A percentile compares a stretch with the other conserved stretches of the same genome.
These are phyloP conservation scores for Netelia inedita DNA, from an alignment of 2,888 invertebrate genomes.

Conservation along the genomic window DNA sequence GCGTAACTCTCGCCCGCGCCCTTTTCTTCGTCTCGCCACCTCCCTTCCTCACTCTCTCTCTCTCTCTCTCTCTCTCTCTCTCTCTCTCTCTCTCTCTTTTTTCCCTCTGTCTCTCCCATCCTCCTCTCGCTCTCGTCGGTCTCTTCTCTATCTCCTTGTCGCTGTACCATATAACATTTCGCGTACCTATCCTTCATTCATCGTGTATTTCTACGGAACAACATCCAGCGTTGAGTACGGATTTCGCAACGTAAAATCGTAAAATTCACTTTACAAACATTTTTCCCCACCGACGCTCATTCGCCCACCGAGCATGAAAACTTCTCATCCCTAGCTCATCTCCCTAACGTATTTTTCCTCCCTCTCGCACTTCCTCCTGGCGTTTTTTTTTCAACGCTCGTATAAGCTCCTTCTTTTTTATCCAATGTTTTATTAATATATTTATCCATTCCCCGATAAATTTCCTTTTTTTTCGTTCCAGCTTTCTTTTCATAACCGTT, in stretches of 20 bases:
- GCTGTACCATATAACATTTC: slow-evolving; percentile 35
- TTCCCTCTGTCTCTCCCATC: slow-evolving; percentile 17
- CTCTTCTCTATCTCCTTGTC: slow-evolving; percentile 34
- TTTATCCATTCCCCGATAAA: slow-evolving; percentile 47
- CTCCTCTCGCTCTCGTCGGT: slow-evolving; percentile 55
- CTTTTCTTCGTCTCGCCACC: slow-evolving; percentile 5
- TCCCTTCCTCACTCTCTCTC: background rate
- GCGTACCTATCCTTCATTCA: slow-evolving; percentile 34
- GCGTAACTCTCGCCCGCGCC: slow-evolving; percentile 36
- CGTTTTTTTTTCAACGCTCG: slow-evolving; percentile 7
- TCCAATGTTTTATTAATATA: slow-evolving; percentile 58
- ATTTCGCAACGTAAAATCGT: slow-evolving; percentile 65
- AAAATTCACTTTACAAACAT: slow-evolving; percentile 69
- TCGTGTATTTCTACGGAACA: slow-evolving; percentile 51
- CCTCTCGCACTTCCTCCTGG: slow-evolving; percentile 3
- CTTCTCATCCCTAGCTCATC: slow-evolving; percentile 52
- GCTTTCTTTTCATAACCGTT: slow-evolving; percentile 13
- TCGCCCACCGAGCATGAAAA: slow-evolving; percentile 57
- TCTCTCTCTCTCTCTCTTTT: slow-evolving; percentile 19
- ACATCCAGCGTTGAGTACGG: slow-evolving; percentile 46
- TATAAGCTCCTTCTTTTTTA: slow-evolving; percentile 16
- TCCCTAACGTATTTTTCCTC: slow-evolving; percentile 36
- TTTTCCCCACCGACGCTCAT: slow-evolving; percentile 58
- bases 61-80: background rate
- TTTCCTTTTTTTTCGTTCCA: slow-evolving; percentile 7